Evolutionary conservation across 2,888 invertebrate species (phyloP), one percentile per base, ranked within the genome.

Genomic region (Ophion ellenae): DNA sequence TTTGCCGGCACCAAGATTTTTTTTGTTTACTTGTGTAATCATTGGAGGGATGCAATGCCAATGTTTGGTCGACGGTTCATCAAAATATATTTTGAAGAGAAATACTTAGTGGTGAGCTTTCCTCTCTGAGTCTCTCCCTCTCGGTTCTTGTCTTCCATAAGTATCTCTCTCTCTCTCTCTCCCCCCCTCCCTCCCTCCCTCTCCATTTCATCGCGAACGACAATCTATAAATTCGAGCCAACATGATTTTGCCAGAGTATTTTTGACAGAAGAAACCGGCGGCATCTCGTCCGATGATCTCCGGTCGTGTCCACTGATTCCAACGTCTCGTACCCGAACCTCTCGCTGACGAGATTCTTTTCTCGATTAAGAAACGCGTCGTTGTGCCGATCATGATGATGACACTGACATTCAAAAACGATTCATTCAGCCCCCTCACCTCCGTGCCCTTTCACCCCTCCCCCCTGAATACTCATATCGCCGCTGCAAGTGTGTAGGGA

Each of bases 331-430:
- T 53, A n/a, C 47, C 36, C 11, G 57, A 36, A n/a, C 53, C 20
- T 36, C 36, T 59, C 69, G 67, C 66, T 28, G 74, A 59, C 20
- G 40, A 71, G 90, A 91, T 92, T 91, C 90, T 90, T 91, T 89
- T 90, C 87, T 90, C 90, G 90, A 90, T 92, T 91, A 86, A 89
- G 90, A 89, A 87, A 87, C 83, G 85, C 70, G 78, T 59, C 36
- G 73, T 14, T 67, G 59, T 67, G 14, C 20, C 24, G 77, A 76
- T 17, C 40, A 70, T 90, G 92, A 92, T 90, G 92, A 92, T 92
- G 92, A 91, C 91, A 90, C 89, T 90, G 90, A 89, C 90, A 91
- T 92, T 91, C 93, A 90, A 89, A 91, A 91, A 92, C 91, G 90
- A 91, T 91, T 90, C 89, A 87, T 84, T 78, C 79, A 36, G 24